These are phyloP conservation scores for Cyclura pinguis DNA, from an alignment of 2,797 vertebrate genomes.

Conservation along the genomic window DNA sequence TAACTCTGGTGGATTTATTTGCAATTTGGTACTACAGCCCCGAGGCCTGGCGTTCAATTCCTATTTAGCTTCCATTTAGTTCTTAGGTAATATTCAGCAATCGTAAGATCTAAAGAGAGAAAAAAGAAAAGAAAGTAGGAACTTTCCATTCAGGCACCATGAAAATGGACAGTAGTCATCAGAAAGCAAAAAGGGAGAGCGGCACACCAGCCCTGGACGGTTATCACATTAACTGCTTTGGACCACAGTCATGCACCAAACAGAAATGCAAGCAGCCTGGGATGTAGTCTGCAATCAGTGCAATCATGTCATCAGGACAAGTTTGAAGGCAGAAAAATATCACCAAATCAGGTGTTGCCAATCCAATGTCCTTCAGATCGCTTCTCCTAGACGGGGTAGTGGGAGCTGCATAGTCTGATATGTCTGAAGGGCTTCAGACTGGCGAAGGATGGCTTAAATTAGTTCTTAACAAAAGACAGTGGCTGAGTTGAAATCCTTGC, in stretches of 20 bases:
- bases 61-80: neutral
- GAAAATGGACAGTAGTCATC: too few species aligned
- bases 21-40: neutral
- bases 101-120: neutral
- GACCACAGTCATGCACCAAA: too few species aligned
- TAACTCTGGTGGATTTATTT: neutral
- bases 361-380: too few species aligned
- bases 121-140: neutral
- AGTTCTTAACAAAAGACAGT: fast-evolving
- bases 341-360: neutral
- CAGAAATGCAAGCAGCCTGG: neutral
- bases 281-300: neutral
- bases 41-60: neutral
- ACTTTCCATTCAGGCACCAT: neutral
- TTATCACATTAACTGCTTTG: too few species aligned
- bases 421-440: neutral
- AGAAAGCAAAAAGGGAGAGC: too few species aligned
- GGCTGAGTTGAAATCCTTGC: neutral
- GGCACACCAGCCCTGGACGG: too few species aligned
- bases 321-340: neutral
- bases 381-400: too few species aligned
- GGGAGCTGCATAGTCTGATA: too few species aligned
- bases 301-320: neutral
- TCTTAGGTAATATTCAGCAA: neutral
- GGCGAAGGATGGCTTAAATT: neutral